phyloP scores from a whole-genome alignment of 2,888 invertebrate species.

The Rhogogaster chlorosoma region DNA sequence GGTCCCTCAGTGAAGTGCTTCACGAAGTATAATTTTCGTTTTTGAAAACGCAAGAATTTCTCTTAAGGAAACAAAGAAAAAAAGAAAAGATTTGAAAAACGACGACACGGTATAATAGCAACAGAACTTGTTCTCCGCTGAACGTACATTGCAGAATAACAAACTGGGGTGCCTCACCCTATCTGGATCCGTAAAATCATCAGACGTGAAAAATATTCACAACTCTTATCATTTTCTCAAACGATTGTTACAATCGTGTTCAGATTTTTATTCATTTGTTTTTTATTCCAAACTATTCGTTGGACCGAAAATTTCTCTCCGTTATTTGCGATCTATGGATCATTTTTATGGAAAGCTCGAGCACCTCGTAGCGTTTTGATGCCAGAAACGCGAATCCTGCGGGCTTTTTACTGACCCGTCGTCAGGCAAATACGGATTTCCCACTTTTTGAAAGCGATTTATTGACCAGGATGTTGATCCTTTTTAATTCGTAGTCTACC shows the following conservation, averaged over 20 bases:
- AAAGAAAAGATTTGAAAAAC: background rate
- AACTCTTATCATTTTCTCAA: background rate
- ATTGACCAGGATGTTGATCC: background rate
- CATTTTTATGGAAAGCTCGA: background rate
- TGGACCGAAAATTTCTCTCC: background rate
- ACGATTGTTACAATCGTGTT: background rate
- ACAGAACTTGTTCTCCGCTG: background rate
- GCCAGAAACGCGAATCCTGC: too few species aligned
- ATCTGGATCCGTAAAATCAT: background rate
- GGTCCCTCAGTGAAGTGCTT: constrained; percentile 35
- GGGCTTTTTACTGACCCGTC: too few species aligned
- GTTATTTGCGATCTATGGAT: background rate
- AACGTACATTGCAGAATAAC: background rate
- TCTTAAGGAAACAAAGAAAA: background rate
- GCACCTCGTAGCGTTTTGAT: background rate
- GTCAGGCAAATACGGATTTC: background rate
- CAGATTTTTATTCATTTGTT: background rate
- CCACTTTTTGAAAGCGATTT: background rate
- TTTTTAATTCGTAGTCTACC: background rate
- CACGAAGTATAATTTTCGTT: background rate
- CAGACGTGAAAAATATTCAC: background rate
- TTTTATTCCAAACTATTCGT: background rate
- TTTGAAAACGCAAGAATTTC: background rate
- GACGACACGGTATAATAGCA: background rate
- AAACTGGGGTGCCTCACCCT: constrained; percentile 10